Percentiles rank a stretch among this genome's conserved stretches.
Evolutionary conservation across 2,888 invertebrate species (phyloP).

Genomic region (Oligia strigilis): DNA sequence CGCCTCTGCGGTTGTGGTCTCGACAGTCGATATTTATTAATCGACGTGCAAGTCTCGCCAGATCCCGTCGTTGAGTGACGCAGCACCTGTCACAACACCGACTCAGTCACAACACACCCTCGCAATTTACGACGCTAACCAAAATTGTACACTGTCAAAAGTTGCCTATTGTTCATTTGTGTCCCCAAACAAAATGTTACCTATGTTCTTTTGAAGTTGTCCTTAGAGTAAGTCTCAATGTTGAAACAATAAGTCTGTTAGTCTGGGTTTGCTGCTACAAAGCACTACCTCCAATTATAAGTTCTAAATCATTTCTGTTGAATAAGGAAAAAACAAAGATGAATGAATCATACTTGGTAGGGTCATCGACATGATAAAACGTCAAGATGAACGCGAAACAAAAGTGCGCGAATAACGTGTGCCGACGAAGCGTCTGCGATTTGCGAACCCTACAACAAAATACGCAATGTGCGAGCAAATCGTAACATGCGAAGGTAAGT

Average conservation of each 20-base stretch:
- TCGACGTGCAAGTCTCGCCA: conserved; percentile 73
- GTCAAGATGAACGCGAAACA: conserved; percentile 20
- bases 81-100: conserved; percentile 78
- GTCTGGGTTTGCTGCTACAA: not conserved
- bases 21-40: conserved; percentile 76
- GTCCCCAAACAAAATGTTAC: conserved; percentile 18
- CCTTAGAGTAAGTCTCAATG: not conserved
- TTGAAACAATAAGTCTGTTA: conserved; percentile 9
- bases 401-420: conserved; percentile 29
- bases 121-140: conserved; percentile 48
- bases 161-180: conserved; percentile 14
- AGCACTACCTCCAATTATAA: not conserved
- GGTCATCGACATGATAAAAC: conserved; percentile 57
- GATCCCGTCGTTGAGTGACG: conserved; percentile 71
- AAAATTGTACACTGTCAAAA: conserved; percentile 34
- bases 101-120: conserved; percentile 61
- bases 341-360: conserved; percentile 51
- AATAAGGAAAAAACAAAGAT: conserved; percentile 52
- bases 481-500: conserved; percentile 65
- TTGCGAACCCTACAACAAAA: conserved; percentile 64
- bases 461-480: conserved; percentile 72
- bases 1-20: conserved; percentile 58
- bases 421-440: conserved; percentile 54
- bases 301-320: conserved; percentile 18
- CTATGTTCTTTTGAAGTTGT: conserved; percentile 17